Conservation (phyloP, 2,113 vertebrate genomes). For the Lucifuga dentata region DNA sequence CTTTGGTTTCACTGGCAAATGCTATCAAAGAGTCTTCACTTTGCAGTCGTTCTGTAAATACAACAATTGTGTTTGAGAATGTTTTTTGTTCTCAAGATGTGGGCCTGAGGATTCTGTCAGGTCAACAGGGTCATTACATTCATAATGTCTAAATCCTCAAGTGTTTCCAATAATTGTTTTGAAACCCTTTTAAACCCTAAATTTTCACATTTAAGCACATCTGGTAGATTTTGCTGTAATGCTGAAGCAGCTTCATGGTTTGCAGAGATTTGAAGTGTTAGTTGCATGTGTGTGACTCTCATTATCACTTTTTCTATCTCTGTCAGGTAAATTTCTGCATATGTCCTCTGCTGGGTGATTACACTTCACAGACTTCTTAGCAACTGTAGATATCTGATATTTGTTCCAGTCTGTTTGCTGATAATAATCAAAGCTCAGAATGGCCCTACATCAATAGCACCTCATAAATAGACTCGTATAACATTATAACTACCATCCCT, state of each 20-base stretch:
- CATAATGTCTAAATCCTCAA: neutral
- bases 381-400: constrained; percentile 32
- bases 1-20: no score
- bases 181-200: neutral
- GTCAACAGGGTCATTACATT: constrained; percentile 78
- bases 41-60: no score
- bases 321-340: constrained; percentile 81
- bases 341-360: constrained; percentile 78
- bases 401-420: constrained; percentile 43
- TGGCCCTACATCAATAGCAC: constrained; percentile 1
- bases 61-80: neutral
- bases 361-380: constrained; percentile 11
- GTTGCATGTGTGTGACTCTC: neutral
- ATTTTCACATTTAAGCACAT: neutral
- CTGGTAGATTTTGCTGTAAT: neutral
- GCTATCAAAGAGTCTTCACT: no score
- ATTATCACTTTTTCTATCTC: neutral
- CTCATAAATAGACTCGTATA: neutral
- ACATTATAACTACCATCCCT: no score
- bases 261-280: neutral
- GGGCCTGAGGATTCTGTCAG: constrained; percentile 79
- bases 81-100: constrained; percentile 53
- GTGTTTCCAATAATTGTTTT: neutral
- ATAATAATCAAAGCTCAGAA: constrained; percentile 44
- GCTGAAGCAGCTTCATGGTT: neutral